Base-by-base conservation (phyloP, 2,888 invertebrate species). In the Alsophila aescularia region DNA sequence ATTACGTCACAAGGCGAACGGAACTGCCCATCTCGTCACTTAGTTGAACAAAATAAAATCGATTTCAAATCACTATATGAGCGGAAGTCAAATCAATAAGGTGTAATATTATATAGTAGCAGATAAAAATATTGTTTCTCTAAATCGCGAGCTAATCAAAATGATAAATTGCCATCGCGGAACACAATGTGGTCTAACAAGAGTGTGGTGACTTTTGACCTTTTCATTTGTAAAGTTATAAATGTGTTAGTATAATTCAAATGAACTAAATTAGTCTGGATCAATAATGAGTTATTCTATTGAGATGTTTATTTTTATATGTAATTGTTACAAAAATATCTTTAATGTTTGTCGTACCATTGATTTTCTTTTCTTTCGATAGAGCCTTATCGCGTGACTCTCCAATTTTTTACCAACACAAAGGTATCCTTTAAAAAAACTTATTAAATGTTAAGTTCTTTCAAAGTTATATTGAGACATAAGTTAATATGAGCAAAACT, bases 121-220 rank as follows among this genome's bases (percentile, higher is more conserved):
- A 10, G 35, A 15, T 35, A 36, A 35, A 45, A 42, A 32, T 14
- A 44, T 40, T 37, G 21, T 54, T 42, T 45, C 15, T 41, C 21
- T 14, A 35, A 27, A 54, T 48, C 34, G 43, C 43, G 18, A 35
- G 13, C 40, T 41, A 57, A 60, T 58, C 45, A 50, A 29, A 60
- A 59, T 61, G 59, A 64, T 64, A 61, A 58, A 64, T 61, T 55
- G 55, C 44, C 27, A 45, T 57, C 49, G 49, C 44, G 16, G 36
- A 52, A 49, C 42, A 61, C 61, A 61, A 64, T 58, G 52, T 49
- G 27, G 10, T 45, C 52, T 64, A 61, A 61, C 61, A 64, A 64
- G 64, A 48, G 51, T 27, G 43, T 12, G 37, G 49, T 40, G 54
- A 53, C 61, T 58, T 58, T 36, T 64, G 57, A 64, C 61, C 64